Conservation (phyloP, 2,113 vertebrate species). For the Sinosuthora webbiana region DNA sequence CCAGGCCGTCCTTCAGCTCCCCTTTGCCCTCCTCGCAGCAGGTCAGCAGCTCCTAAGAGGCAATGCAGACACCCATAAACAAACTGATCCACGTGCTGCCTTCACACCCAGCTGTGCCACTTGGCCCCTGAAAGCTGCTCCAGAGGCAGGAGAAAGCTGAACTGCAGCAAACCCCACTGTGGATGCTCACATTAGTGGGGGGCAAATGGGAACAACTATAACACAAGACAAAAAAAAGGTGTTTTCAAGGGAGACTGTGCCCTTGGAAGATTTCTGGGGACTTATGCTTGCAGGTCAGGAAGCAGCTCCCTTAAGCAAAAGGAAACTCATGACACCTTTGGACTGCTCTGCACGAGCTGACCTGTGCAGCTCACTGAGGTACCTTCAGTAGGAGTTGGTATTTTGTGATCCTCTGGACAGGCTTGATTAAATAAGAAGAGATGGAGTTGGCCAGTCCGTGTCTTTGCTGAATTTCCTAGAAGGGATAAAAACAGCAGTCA, state of each 20-base stretch:
- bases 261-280: not conserved
- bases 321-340: not conserved
- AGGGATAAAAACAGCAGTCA: constrained; percentile 6
- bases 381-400: constrained; percentile 98
- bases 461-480: constrained; percentile 94
- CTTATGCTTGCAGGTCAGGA: not conserved
- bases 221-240: not conserved
- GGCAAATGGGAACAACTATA: not conserved
- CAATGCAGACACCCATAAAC: not conserved
- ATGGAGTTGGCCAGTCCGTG: constrained; percentile 95
- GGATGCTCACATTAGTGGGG: not conserved
- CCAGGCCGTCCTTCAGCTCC: constrained; percentile 95
- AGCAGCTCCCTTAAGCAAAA: not conserved
- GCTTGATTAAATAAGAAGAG: constrained; percentile 98
- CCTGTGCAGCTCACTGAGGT: not conserved
- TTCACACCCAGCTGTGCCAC: not conserved
- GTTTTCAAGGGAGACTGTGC: not conserved
- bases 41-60: constrained; percentile 88
- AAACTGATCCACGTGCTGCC: not conserved
- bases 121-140: not conserved
- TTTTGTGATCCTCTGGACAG: constrained; percentile 98
- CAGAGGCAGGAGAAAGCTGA: not conserved
- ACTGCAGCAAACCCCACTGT: not conserved
- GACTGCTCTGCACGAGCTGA: not conserved
- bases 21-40: constrained; percentile 99